These are phyloP conservation scores for Piliocolobus tephrosceles DNA, from an alignment of 2,113 vertebrate genomes.

Conservation along the genomic window DNA sequence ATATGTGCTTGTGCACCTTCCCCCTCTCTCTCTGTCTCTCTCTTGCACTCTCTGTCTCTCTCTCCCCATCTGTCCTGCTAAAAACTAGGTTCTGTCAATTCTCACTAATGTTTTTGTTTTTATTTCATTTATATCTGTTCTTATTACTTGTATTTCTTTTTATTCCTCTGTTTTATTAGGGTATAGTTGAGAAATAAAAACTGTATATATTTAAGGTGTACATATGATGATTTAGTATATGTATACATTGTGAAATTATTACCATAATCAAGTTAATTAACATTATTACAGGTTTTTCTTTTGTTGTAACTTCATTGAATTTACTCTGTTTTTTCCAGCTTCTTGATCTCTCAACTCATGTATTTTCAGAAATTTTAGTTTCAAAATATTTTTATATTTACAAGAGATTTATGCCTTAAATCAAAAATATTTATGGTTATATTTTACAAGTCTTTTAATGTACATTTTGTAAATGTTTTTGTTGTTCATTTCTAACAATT, in stretches of 20 bases:
- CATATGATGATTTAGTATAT: background rate
- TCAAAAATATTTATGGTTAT: background rate
- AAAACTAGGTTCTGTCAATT: background rate
- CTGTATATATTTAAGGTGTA: background rate
- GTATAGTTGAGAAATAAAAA: background rate
- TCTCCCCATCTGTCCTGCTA: background rate
- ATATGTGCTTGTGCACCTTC: background rate
- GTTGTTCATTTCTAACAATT: background rate
- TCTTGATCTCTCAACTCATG: background rate
- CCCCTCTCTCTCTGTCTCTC: background rate
- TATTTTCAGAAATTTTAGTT: slow-evolving; percentile 5
- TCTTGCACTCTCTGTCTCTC: background rate
- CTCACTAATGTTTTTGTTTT: background rate
- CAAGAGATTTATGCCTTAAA: background rate
- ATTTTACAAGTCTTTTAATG: background rate
- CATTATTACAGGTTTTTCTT: background rate
- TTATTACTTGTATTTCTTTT: background rate
- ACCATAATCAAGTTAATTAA: background rate
- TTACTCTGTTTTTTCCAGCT: background rate
- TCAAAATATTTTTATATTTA: slow-evolving; percentile 37
- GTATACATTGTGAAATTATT: background rate
- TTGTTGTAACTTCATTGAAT: background rate
- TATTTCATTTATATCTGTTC: background rate
- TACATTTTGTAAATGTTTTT: background rate
- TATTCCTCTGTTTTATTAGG: background rate